phyloP scores from a whole-genome alignment of 1,140 invertebrate genomes.

The Drosophila pachea region DNA sequence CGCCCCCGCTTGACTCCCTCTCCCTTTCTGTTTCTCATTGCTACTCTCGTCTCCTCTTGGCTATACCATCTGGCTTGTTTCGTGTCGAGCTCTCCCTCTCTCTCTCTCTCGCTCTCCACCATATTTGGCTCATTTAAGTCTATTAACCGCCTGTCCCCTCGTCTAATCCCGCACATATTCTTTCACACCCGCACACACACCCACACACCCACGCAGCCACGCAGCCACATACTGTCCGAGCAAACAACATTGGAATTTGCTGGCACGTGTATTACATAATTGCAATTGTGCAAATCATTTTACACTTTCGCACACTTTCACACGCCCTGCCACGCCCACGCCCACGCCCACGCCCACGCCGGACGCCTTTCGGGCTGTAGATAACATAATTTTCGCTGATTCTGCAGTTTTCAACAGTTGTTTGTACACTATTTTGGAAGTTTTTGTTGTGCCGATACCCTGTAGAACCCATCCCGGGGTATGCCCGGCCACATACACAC shows the following conservation, averaged over 20 bases:
- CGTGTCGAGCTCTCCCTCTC: too few species aligned
- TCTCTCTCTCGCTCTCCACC: background rate
- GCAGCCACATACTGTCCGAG: background rate
- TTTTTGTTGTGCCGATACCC: slow-evolving; percentile 6
- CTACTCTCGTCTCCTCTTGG: background rate
- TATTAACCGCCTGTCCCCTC: background rate
- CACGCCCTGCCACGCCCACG: background rate
- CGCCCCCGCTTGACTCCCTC: background rate
- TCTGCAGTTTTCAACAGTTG: slow-evolving; percentile 35
- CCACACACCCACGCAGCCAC: background rate
- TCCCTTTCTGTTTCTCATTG: background rate
- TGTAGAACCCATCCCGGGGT: background rate
- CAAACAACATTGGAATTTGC: slow-evolving; percentile 1
- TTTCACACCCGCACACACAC: background rate
- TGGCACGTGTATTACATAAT: slow-evolving; percentile 16
- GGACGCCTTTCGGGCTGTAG: too few species aligned
- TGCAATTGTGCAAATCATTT: slow-evolving; percentile 55
- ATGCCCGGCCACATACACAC: too few species aligned
- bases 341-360: background rate
- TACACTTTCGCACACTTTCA: slow-evolving; percentile 26
- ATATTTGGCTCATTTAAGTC: background rate
- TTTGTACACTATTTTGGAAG: slow-evolving; percentile 16
- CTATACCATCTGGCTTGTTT: background rate
- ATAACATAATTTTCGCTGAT: slow-evolving; percentile 24
- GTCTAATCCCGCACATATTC: background rate